A percentile compares a stretch with the other conserved stretches of the same genome.
phyloP scores from a whole-genome alignment of 2,888 invertebrate species.

The Boloria euphrosyne region DNA sequence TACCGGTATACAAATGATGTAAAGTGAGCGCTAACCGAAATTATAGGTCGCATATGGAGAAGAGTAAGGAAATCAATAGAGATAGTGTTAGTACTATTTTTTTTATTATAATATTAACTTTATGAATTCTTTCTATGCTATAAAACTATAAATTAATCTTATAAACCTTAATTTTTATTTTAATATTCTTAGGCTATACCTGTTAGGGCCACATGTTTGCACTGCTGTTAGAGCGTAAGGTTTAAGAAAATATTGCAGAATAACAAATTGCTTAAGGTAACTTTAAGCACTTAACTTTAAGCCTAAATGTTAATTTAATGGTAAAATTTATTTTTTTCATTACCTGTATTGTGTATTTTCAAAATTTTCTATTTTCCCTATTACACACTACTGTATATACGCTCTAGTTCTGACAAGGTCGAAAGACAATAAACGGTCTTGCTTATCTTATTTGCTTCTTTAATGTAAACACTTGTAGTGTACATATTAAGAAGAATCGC shows the following conservation, averaged over 20 bases:
- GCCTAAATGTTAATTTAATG: too few species aligned
- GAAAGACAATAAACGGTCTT: constrained; percentile 33
- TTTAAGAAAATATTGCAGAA: too few species aligned
- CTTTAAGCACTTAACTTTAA: too few species aligned
- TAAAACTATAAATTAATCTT: background rate
- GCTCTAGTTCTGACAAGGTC: constrained; percentile 29
- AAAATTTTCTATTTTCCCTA: background rate
- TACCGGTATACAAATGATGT: constrained; percentile 67
- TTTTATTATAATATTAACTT: background rate
- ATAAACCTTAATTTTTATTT: too few species aligned
- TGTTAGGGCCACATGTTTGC: too few species aligned
- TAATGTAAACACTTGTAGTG: constrained; percentile 23
- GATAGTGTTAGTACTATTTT: constrained; percentile 37
- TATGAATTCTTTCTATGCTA: background rate
- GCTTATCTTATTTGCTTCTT: constrained; percentile 33
- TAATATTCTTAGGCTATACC: too few species aligned
- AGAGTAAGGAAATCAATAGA: constrained; percentile 56
- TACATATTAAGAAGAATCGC: constrained; percentile 3
- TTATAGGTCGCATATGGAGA: constrained; percentile 64
- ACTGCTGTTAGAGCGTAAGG: too few species aligned
- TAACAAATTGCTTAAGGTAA: too few species aligned
- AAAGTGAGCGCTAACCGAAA: constrained; percentile 71
- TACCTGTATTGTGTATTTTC: constrained; percentile 3
- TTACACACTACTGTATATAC: constrained; percentile 24
- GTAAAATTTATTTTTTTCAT: too few species aligned